Conservation (phyloP, 1,140 invertebrate genomes). For the Maconellicoccus hirsutus region DNA sequence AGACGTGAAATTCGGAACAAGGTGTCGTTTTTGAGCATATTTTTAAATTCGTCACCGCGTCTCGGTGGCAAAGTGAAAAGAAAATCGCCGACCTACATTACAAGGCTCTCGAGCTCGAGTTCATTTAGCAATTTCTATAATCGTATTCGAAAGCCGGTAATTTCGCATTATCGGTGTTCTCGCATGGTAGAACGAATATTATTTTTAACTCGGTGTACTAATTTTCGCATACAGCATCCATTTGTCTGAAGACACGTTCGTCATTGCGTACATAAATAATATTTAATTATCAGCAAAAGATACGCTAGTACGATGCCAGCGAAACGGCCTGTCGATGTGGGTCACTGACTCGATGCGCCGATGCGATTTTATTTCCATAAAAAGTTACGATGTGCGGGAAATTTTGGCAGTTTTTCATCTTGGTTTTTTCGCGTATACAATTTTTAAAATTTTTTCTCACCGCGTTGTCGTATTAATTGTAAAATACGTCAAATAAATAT, state of each 20-base stretch:
- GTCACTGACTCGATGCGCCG: not conserved
- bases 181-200: not conserved
- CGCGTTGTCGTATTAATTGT: no score
- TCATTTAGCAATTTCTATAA: not conserved
- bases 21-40: no score
- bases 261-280: constrained; percentile 5
- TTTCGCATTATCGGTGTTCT: not conserved
- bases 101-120: not conserved
- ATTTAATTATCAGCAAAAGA: not conserved
- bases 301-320: not conserved
- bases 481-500: no score
- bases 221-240: not conserved
- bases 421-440: no score
- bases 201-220: constrained; percentile 2
- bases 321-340: not conserved
- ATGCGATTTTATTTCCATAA: not conserved
- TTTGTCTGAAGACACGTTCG: not conserved
- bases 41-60: no score
- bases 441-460: no score
- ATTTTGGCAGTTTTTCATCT: no score
- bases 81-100: not conserved
- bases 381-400: not conserved
- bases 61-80: no score
- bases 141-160: not conserved
- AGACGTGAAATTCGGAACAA: no score